phyloP scores from a whole-genome alignment of 92 coral and sea anemone genomes.

The Zoanthus gigantus region DNA sequence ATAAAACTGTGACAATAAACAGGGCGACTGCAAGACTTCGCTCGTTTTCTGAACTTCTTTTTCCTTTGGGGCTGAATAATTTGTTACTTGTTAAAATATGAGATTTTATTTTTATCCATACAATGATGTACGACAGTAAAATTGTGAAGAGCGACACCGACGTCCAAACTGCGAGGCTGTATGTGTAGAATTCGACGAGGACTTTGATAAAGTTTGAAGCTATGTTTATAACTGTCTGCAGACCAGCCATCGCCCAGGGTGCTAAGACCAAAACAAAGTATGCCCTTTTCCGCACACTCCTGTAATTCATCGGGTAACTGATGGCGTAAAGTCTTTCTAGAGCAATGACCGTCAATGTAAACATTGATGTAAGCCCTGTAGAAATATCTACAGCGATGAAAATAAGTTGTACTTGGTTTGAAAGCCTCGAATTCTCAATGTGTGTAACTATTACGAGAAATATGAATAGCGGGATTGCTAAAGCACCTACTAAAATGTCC shows the following conservation, averaged over 20 bases:
- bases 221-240: conserved; percentile 3
- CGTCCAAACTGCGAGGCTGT: conserved; percentile 37
- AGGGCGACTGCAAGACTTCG: conserved; percentile 22
- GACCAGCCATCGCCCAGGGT: conserved; percentile 23
- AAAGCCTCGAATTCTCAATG: background rate
- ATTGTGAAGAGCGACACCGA: conserved; percentile 31
- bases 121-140: conserved; percentile 16
- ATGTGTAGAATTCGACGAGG: background rate
- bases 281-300: background rate
- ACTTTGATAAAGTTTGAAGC: conserved; percentile 5
- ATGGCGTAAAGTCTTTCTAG: conserved; percentile 36
- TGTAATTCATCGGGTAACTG: conserved; percentile 22
- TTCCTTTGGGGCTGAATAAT: conserved; percentile 6
- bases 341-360: conserved; percentile 33
- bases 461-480: conserved; percentile 19
- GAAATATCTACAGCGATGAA: conserved; percentile 27
- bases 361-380: conserved; percentile 32
- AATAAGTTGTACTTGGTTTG: background rate
- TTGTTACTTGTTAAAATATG: conserved; percentile 1
- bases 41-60: conserved; percentile 23
- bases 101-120: conserved; percentile 36
- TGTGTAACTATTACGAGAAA: background rate
- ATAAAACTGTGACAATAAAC: conserved; percentile 39
- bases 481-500: conserved; percentile 32
- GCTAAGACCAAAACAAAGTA: background rate